Conservation (phyloP, 2,797 vertebrate species). For the Eutrigla gurnardus region DNA sequence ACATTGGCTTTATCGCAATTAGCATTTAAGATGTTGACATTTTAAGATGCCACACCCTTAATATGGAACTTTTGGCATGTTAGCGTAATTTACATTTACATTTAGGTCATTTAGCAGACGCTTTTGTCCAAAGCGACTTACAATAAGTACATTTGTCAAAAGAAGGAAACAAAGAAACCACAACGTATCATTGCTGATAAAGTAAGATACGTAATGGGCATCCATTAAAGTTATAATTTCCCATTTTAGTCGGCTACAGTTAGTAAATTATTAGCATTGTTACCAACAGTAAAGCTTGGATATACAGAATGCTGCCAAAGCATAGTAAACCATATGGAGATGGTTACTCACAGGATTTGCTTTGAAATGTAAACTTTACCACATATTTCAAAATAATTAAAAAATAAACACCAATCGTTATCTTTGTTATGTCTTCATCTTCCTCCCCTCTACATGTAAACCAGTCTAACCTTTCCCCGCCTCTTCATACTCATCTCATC, state of each 20-base stretch:
- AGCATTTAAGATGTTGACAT: neutral
- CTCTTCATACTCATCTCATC: slow-evolving; percentile 21
- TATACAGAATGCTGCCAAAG: neutral
- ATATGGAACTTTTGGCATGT: neutral
- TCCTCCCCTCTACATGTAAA: slow-evolving; percentile 9
- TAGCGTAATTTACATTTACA: too few relatives aligned
- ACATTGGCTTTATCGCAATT: neutral
- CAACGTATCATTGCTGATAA: too few relatives aligned
- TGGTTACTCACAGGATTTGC: neutral
- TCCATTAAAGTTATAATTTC: neutral
- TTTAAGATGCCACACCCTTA: neutral
- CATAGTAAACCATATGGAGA: neutral
- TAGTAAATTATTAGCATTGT: neutral
- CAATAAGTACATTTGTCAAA: too few relatives aligned
- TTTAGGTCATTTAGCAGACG: too few relatives aligned
- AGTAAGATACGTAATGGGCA: too few relatives aligned
- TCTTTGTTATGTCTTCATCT: neutral
- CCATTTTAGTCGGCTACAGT: neutral
- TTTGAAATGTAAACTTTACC: neutral
- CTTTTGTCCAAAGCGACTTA: too few relatives aligned
- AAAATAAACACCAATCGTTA: neutral
- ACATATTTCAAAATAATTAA: neutral
- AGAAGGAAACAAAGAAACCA: too few relatives aligned
- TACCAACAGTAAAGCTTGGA: neutral
- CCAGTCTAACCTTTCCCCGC: slow-evolving; percentile 4